A percentile compares a stretch with the other conserved stretches of the same genome.
These are phyloP conservation scores for Spermophilus dauricus DNA, from an alignment of 2,113 vertebrate genomes.

Conservation along the genomic window DNA sequence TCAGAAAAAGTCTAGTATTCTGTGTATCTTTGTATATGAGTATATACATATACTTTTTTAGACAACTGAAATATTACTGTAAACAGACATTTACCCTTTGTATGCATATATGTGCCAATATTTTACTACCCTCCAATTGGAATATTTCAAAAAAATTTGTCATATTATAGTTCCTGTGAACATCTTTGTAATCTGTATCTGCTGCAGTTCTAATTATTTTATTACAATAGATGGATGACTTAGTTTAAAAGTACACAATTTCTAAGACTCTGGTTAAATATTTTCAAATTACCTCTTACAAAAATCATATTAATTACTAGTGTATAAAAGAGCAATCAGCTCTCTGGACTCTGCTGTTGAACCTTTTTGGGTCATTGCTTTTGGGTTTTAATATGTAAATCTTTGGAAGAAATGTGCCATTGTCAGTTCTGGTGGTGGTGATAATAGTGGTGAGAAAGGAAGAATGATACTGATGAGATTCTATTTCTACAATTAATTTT, in stretches of 20 bases:
- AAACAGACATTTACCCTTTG: not conserved
- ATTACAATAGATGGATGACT: slow-evolving; percentile 23
- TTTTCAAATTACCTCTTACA: slow-evolving; percentile 39
- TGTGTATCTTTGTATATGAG: not conserved
- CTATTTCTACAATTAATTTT: slow-evolving; percentile 32
- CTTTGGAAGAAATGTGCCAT: not conserved
- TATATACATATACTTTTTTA: not conserved
- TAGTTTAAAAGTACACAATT: slow-evolving; percentile 16
- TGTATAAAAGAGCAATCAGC: not conserved
- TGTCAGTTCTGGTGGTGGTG: not conserved
- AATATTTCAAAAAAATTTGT: not conserved
- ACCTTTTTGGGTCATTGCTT: not conserved
- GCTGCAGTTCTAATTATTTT: slow-evolving; percentile 27
- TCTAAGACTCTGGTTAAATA: slow-evolving; percentile 38
- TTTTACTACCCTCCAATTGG: not conserved
- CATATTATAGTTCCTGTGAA: not conserved
- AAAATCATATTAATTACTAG: slow-evolving; percentile 17
- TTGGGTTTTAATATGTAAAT: not conserved
- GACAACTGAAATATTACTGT: not conserved
- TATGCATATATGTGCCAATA: not conserved
- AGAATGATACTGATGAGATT: not conserved
- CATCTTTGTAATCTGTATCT: not conserved
- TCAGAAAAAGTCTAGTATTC: not conserved
- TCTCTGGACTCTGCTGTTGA: not conserved
- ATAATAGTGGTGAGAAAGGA: not conserved